These are phyloP conservation scores for Conger conger DNA, from an alignment of 2,113 vertebrate genomes.

Conservation along the genomic window DNA sequence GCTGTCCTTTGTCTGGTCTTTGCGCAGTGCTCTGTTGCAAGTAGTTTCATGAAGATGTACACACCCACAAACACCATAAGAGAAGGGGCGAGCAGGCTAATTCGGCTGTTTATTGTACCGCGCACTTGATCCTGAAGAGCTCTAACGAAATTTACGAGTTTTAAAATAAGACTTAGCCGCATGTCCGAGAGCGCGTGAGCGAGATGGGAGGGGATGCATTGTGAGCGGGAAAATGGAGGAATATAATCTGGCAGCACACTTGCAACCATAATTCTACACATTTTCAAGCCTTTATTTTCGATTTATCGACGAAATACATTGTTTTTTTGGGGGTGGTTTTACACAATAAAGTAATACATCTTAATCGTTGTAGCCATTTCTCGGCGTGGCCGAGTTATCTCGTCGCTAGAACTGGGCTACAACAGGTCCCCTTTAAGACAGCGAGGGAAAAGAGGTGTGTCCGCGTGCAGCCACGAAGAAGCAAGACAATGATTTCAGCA, in stretches of 20 bases:
- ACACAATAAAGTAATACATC: background rate
- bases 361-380: background rate
- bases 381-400: background rate
- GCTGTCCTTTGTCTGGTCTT: background rate
- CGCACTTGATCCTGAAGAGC: background rate
- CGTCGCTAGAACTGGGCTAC: too few species aligned
- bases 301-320: background rate
- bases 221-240: background rate
- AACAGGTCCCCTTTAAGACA: constrained; percentile 5
- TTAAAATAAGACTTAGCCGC: background rate
- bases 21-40: background rate
- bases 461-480: constrained; percentile 36
- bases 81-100: too few species aligned
- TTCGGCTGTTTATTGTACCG: background rate
- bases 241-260: background rate
- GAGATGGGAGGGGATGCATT: background rate
- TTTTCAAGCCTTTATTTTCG: background rate
- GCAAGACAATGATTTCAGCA: constrained; percentile 15
- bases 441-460: constrained; percentile 33
- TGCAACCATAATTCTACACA: background rate
- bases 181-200: background rate
- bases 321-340: background rate
- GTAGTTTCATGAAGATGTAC: background rate
- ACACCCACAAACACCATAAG: background rate
- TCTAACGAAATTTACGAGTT: background rate